Evolutionary conservation across 2,888 invertebrate genomes (phyloP).

Genomic region (Nephrotoma flavescens): DNA sequence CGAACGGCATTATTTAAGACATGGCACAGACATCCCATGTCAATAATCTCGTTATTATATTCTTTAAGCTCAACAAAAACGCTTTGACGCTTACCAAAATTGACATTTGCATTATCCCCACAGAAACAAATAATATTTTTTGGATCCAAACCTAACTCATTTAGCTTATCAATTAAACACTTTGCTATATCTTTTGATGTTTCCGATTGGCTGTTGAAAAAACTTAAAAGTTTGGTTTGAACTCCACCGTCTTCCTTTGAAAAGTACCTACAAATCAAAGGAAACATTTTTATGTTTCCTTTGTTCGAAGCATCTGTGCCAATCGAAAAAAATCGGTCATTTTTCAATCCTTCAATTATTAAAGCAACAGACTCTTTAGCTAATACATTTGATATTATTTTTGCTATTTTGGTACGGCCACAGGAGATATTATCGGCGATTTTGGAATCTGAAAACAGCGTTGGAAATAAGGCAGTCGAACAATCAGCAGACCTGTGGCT

Average conservation of each 20-base stretch:
- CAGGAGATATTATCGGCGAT: not conserved
- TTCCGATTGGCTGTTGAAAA: constrained; percentile 5
- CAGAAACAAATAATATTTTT: constrained; percentile 7
- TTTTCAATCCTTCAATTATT: not conserved
- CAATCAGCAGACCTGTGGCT: not conserved
- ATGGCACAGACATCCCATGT: not conserved
- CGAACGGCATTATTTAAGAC: not conserved
- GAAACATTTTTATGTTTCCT: not conserved
- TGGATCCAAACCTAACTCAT: not conserved
- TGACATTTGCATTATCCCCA: constrained; percentile 11
- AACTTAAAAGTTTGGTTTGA: not conserved
- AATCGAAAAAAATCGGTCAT: not conserved
- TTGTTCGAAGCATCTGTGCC: constrained; percentile 6
- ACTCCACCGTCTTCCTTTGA: not conserved
- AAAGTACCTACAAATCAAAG: not conserved
- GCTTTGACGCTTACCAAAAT: constrained; percentile 10
- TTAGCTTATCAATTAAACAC: not conserved
- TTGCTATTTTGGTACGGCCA: not conserved
- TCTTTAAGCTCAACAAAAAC: constrained; percentile 10
- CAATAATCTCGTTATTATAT: not conserved
- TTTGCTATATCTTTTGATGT: not conserved
- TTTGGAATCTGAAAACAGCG: not conserved
- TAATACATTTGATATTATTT: not conserved
- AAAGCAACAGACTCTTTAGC: not conserved
- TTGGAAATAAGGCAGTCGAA: not conserved